These are phyloP conservation scores for Bujurquina vittata DNA, from an alignment of 2,113 vertebrate species.

Conservation along the genomic window DNA sequence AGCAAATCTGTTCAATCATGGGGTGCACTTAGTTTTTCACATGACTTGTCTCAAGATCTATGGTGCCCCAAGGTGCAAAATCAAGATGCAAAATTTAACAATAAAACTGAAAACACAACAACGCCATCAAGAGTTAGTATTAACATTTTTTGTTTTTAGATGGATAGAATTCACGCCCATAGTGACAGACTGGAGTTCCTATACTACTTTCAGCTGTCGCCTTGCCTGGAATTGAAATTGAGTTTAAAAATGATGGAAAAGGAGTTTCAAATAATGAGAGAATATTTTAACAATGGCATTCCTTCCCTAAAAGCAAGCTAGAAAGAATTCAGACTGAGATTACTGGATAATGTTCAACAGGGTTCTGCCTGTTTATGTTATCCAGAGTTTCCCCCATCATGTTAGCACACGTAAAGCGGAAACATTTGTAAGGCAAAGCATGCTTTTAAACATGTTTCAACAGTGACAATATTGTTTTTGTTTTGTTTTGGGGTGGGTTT, in stretches of 20 bases:
- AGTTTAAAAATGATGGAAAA: neutral
- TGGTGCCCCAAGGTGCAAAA: neutral
- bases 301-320: neutral
- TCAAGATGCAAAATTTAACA: neutral
- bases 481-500: too few species aligned
- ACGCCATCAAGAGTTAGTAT: neutral
- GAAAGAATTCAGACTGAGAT: neutral
- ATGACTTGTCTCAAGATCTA: neutral
- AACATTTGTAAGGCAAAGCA: neutral
- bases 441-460: too few species aligned
- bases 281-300: conserved; percentile 2
- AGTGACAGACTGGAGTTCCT: neutral
- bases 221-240: neutral
- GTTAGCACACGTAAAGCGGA: neutral
- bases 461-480: too few species aligned
- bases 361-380: neutral
- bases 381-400: neutral
- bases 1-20: neutral
- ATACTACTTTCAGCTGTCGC: neutral
- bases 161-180: too few species aligned
- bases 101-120: neutral
- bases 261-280: neutral
- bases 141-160: neutral
- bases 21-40: too few species aligned
- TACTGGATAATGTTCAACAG: neutral